These are phyloP conservation scores for Syrrhaptes paradoxus DNA, from an alignment of 2,113 vertebrate species.

Conservation along the genomic window DNA sequence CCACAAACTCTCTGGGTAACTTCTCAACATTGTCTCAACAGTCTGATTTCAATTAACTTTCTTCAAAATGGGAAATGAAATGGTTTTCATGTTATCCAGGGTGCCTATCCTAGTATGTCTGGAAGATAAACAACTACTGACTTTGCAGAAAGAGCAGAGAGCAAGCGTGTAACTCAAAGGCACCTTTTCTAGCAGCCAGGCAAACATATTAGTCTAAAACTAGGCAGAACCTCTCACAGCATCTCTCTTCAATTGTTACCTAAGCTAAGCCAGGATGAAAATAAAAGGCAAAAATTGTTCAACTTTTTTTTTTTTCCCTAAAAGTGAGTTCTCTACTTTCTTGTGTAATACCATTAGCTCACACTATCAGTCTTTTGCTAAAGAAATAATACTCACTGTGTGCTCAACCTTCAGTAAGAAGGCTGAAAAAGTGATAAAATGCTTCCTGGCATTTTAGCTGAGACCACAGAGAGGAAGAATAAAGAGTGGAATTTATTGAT, in stretches of 20 bases:
- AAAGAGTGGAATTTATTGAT: conserved; percentile 44
- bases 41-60: not conserved
- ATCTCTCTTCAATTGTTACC: not conserved
- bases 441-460: conserved; percentile 40
- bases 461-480: conserved; percentile 30
- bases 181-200: not conserved
- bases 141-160: not conserved
- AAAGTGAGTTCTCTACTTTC: not conserved
- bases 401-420: not conserved
- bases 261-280: not conserved
- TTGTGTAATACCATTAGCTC: not conserved
- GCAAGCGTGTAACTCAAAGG: not conserved
- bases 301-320: not conserved
- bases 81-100: not conserved
- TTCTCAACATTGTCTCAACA: not conserved
- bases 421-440: conserved; percentile 28
- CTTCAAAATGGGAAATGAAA: not conserved
- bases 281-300: not conserved
- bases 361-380: not conserved
- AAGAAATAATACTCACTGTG: not conserved
- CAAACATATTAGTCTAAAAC: not conserved
- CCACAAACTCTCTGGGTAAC: not conserved
- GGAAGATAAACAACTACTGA: not conserved
- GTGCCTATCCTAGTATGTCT: not conserved
- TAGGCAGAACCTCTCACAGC: not conserved